Percentiles rank a stretch among this genome's conserved stretches.
Conservation (phyloP, 2,113 vertebrate genomes). For the Nesoenas mayeri region DNA sequence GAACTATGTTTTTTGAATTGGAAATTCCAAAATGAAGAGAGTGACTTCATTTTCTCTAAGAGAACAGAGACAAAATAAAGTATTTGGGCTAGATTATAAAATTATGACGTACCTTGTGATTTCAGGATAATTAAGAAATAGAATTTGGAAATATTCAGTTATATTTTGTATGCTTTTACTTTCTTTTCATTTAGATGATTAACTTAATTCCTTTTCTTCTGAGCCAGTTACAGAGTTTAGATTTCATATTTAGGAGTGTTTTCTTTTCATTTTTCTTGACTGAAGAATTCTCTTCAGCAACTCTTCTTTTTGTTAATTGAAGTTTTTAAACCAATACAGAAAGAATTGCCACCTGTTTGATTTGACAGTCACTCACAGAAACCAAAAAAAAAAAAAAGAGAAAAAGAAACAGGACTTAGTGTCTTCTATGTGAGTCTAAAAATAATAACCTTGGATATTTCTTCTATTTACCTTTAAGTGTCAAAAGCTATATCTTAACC, state of each 20-base stretch:
- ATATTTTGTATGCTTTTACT: background rate
- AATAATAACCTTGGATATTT: background rate
- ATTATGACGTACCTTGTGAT: background rate
- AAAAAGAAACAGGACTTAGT: background rate
- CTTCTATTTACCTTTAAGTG: background rate
- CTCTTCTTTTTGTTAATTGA: background rate
- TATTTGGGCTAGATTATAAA: background rate
- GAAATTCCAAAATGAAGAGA: background rate
- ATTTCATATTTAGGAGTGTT: background rate
- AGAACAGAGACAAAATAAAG: background rate
- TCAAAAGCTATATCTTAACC: background rate
- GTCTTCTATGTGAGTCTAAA: background rate
- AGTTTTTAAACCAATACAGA: background rate
- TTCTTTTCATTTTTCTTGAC: background rate
- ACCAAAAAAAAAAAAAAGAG: background rate
- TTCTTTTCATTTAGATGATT: background rate
- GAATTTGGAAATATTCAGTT: background rate
- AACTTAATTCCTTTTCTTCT: background rate
- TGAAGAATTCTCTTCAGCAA: background rate
- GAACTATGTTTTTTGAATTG: background rate
- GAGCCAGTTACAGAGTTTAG: background rate
- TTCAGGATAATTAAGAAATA: background rate
- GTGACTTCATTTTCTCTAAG: background rate
- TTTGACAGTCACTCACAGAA: background rate
- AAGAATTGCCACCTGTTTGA: background rate